Conservation (phyloP, 2,797 vertebrate genomes). For the Chrysocyon brachyurus region DNA sequence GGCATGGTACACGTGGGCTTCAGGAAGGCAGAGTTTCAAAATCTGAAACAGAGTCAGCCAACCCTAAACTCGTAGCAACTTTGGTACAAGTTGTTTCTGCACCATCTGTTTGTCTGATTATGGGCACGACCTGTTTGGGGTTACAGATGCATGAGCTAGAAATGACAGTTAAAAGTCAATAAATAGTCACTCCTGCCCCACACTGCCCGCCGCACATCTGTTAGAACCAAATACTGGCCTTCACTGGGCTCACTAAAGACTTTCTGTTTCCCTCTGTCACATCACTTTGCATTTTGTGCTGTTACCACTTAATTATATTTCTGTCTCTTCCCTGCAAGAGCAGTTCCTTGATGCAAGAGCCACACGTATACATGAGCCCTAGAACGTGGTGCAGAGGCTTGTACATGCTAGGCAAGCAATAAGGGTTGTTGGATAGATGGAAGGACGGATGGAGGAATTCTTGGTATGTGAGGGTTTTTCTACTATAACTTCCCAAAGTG, state of each 20-base stretch:
- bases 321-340: background rate
- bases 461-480: background rate
- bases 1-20: background rate
- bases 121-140: background rate
- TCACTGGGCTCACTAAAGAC: background rate
- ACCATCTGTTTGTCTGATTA: background rate
- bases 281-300: background rate
- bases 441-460: background rate
- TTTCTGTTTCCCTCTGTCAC: background rate
- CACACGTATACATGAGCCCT: accelerated
- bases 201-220: background rate
- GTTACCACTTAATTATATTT: background rate
- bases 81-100: background rate
- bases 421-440: background rate
- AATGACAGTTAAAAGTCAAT: background rate
- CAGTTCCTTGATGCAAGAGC: background rate
- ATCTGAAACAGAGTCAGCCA: background rate
- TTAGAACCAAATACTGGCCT: background rate
- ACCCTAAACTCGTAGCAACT: background rate
- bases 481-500: background rate
- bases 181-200: too few species aligned
- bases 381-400: accelerated
- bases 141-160: background rate
- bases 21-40: background rate
- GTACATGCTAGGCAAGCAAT: background rate